Evolutionary conservation across 2,797 vertebrate genomes (phyloP).

Genomic region (Gymnocypris eckloni): DNA sequence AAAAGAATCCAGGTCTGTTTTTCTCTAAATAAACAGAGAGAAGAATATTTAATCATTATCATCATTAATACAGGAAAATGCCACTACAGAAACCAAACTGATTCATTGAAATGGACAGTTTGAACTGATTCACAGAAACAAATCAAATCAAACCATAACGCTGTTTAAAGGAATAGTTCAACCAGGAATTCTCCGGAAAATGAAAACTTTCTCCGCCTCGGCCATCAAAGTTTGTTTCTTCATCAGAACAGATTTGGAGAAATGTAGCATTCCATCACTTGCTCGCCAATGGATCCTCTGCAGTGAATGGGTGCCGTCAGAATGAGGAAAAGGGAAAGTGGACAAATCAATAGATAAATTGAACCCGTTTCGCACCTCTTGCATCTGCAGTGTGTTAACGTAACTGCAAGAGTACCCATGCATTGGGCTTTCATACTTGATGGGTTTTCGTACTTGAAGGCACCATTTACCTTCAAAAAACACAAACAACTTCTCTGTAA

Average conservation of each 20-base stretch:
- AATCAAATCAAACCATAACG: not conserved
- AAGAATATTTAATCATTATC: not conserved
- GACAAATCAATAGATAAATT: slow-evolving; percentile 69
- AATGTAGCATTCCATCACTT: not conserved
- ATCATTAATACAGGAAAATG: not conserved
- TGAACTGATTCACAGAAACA: no score
- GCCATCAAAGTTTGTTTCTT: not conserved
- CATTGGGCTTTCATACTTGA: not conserved
- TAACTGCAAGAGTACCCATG: not conserved
- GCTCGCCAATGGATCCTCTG: no score
- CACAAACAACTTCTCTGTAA: not conserved
- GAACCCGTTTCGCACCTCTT: slow-evolving; percentile 42
- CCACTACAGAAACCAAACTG: not conserved
- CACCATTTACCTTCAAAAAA: not conserved
- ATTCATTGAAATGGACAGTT: not conserved
- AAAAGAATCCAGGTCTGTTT: not conserved
- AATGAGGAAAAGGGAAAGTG: slow-evolving; percentile 20
- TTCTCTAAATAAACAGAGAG: not conserved
- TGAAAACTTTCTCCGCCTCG: not conserved
- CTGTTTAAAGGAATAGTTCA: not conserved
- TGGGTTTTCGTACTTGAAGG: not conserved
- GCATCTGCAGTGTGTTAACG: not conserved
- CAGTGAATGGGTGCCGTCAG: not conserved
- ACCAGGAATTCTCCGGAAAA: not conserved
- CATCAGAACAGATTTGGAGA: not conserved